Conservation (phyloP, 2,113 vertebrate species). For the Notarius lentiginosus region DNA sequence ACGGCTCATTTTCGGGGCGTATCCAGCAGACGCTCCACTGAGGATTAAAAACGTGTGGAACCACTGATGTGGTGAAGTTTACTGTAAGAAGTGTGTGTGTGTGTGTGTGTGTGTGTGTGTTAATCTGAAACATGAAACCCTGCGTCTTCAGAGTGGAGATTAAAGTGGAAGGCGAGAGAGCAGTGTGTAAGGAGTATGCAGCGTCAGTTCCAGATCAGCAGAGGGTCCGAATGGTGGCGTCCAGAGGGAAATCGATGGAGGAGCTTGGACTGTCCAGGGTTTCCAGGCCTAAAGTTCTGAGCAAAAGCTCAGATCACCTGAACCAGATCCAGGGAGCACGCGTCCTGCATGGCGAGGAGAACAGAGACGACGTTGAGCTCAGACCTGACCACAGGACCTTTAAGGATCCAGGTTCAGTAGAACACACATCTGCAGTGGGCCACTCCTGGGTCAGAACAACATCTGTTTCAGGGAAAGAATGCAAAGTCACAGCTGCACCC, state of each 20-base stretch:
- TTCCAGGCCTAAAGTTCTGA: slow-evolving; percentile 58
- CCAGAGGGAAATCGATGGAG: slow-evolving; percentile 77
- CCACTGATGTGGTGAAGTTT: not conserved
- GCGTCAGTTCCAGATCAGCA: slow-evolving; percentile 50
- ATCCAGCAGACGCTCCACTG: too few relatives aligned
- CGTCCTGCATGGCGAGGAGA: slow-evolving; percentile 36
- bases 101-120: slow-evolving; percentile 10
- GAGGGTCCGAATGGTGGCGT: slow-evolving; percentile 57
- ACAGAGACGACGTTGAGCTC: slow-evolving; percentile 16
- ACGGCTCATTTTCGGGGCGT: too few relatives aligned
- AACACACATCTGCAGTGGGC: not conserved
- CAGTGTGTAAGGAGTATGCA: slow-evolving; percentile 18
- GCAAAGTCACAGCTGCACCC: not conserved
- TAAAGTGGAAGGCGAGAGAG: slow-evolving; percentile 30
- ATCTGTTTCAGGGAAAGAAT: not conserved
- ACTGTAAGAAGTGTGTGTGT: not conserved
- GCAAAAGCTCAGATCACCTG: slow-evolving; percentile 75
- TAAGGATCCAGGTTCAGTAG: slow-evolving; percentile 2
- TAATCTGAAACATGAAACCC: not conserved
- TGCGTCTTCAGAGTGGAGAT: slow-evolving; percentile 55
- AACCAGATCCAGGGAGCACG: slow-evolving; percentile 55
- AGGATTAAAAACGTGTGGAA: too few relatives aligned
- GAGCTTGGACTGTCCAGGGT: slow-evolving; percentile 64
- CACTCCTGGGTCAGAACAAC: not conserved
- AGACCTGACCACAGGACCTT: slow-evolving; percentile 46